Evolutionary conservation across 2,888 invertebrate species (phyloP).

Genomic region (Crepidodera aurea): DNA sequence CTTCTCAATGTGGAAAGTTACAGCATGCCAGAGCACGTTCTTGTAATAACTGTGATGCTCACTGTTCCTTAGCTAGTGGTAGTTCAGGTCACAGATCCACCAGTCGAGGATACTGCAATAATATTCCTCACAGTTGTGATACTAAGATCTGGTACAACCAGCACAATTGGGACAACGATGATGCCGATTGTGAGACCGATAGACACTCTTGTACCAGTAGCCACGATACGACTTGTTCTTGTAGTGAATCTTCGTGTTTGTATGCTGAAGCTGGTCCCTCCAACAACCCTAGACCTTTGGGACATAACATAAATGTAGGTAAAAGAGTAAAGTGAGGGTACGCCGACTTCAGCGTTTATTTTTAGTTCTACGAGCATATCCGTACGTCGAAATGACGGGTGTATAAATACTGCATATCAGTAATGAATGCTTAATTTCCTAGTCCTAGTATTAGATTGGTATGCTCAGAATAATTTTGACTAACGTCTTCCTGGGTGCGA

Average conservation of each 20-base stretch:
- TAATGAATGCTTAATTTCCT: conserved; percentile 41
- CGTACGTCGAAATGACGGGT: conserved; percentile 25
- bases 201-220: conserved; percentile 63
- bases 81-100: conserved; percentile 55
- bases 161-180: conserved; percentile 59
- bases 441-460: conserved; percentile 49
- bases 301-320: conserved; percentile 49
- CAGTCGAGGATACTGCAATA: conserved; percentile 51
- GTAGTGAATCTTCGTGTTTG: conserved; percentile 70
- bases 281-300: conserved; percentile 46
- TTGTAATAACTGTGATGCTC: conserved; percentile 58
- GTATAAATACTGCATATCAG: conserved; percentile 28
- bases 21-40: conserved; percentile 54
- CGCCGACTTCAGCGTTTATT: conserved; percentile 29
- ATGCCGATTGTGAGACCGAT: conserved; percentile 63
- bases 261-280: conserved; percentile 68
- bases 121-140: conserved; percentile 56
- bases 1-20: conserved; percentile 50
- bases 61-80: conserved; percentile 58
- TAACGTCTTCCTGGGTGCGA: conserved; percentile 10
- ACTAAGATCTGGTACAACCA: conserved; percentile 56
- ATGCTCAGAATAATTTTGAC: conserved; percentile 19
- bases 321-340: conserved; percentile 47
- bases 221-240: conserved; percentile 69
- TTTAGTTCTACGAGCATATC: conserved; percentile 38